Base-by-base conservation (phyloP, 2,797 vertebrate species). In the Tamandua tetradactyla region DNA sequence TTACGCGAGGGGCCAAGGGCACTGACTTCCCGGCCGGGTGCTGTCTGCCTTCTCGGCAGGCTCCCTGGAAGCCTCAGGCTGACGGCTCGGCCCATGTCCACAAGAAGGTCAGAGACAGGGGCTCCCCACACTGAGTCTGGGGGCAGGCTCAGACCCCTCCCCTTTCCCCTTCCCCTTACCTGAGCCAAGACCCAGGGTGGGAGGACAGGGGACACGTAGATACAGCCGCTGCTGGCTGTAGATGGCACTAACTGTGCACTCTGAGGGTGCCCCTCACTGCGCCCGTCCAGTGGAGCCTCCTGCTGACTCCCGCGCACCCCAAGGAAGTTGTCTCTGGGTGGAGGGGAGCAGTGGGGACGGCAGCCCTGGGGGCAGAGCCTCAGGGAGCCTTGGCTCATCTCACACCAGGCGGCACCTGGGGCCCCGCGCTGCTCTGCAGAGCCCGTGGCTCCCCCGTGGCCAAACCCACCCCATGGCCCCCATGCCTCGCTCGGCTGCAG, bases 121-220 rank as follows among this genome's bases (percentile, higher is more conserved):
- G 12, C 42, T 49, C 9, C 3, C 27, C 30, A 12, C 35, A 22
- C 44, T 3, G 42, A 14, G 42, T n/a, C 52, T 30, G 44, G 35
- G 55, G 20, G 27, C 1, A 14, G 55, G 35, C 72, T 35, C 44
- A 35, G 57, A 15, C 79, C 11, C 1, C 23, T 20, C 59, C 59
- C 30, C 59, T 7, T 18, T n/a, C n/a, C 30, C 18, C 42, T 35
- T 30, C 27, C 23, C 23, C 40, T 49, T 7, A 0, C 14, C n/a
- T n/a, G 27, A 91, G 40, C n/a, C 20, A 6, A 32, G 82, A 44
- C 42, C 44, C 13, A 23, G 17, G 12, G 88, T 18, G 11, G 2
- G 4, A 11, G 17, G 20, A 1, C 37, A 13, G 80, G 1, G 64
- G 40, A 52, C 0, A 0, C 59, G 57, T 2, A 0, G n/a, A 66